phyloP scores from a whole-genome alignment of 2,113 vertebrate genomes.

The Haliaeetus leucogaster region DNA sequence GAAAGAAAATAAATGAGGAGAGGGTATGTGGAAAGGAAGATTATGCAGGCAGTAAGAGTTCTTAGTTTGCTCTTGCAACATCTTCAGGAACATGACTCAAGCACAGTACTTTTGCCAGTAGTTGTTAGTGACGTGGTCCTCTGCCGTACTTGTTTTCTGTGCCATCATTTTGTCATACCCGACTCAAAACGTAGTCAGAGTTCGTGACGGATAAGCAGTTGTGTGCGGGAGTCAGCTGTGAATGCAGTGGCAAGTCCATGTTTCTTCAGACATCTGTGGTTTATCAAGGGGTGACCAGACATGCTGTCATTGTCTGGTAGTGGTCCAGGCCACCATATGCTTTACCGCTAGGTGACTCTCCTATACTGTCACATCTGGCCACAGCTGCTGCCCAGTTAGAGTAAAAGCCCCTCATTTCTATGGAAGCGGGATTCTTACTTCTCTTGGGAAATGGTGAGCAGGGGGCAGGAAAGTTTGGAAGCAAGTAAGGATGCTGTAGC shows the following conservation, averaged over 20 bases:
- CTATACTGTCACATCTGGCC: background rate
- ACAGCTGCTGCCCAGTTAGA: background rate
- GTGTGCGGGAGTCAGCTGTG: background rate
- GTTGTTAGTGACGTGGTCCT: background rate
- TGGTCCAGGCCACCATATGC: background rate
- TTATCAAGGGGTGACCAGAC: background rate
- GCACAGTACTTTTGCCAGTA: background rate
- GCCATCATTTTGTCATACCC: background rate
- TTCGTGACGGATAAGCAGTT: background rate
- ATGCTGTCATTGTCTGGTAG: background rate
- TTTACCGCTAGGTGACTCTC: background rate
- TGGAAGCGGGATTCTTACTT: background rate
- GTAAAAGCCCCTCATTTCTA: background rate
- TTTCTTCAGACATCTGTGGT: background rate
- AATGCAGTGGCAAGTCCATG: background rate
- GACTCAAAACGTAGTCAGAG: background rate
- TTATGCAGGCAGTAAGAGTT: background rate
- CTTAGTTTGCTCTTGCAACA: background rate
- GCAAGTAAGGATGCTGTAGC: background rate
- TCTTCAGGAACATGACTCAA: background rate
- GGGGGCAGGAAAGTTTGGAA: background rate
- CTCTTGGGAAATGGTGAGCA: background rate
- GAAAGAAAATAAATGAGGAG: background rate
- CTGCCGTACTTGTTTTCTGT: background rate
- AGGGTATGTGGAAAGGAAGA: background rate